Percentiles rank a stretch among this genome's conserved stretches.
Conservation (phyloP, 2,888 invertebrate species). For the Choreutis nemorana region DNA sequence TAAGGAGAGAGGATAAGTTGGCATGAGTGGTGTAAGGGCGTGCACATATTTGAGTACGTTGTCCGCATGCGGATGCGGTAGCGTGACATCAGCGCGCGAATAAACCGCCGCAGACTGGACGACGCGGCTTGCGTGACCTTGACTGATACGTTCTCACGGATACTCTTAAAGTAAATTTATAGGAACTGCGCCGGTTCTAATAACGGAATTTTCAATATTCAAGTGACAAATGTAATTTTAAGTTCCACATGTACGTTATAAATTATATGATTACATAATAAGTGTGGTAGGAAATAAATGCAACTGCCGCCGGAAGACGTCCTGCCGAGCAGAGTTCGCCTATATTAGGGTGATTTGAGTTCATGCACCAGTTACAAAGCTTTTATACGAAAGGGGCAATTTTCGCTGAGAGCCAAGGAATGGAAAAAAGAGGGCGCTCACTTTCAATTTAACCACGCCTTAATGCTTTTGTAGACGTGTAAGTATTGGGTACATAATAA, state of each 20-base stretch:
- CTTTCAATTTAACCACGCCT: constrained; percentile 47
- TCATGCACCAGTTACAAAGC: constrained; percentile 43
- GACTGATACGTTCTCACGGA: constrained; percentile 38
- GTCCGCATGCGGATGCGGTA: constrained; percentile 44
- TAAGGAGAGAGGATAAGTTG: constrained; percentile 49
- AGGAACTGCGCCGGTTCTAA: too few relatives aligned
- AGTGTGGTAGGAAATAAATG: too few relatives aligned
- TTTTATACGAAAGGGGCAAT: constrained; percentile 43
- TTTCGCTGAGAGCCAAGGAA: constrained; percentile 41
- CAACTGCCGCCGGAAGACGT: constrained; percentile 42
- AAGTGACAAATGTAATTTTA: too few relatives aligned
- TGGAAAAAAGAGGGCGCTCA: constrained; percentile 36
- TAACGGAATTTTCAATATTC: too few relatives aligned
- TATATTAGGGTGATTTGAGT: constrained; percentile 38
- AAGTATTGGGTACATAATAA: constrained; percentile 24
- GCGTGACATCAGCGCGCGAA: constrained; percentile 32
- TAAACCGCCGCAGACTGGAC: constrained; percentile 47
- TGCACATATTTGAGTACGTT: constrained; percentile 34
- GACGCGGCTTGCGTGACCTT: constrained; percentile 49
- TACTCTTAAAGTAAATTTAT: constrained; percentile 7
- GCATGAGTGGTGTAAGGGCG: constrained; percentile 38
- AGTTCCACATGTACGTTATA: too few relatives aligned
- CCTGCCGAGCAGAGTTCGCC: constrained; percentile 35
- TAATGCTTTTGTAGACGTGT: constrained; percentile 31
- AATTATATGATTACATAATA: too few relatives aligned